Percentiles rank a stretch among this genome's conserved stretches.
Evolutionary conservation across 1,140 invertebrate genomes (phyloP).

Genomic region (Pseudoatta argentina): DNA sequence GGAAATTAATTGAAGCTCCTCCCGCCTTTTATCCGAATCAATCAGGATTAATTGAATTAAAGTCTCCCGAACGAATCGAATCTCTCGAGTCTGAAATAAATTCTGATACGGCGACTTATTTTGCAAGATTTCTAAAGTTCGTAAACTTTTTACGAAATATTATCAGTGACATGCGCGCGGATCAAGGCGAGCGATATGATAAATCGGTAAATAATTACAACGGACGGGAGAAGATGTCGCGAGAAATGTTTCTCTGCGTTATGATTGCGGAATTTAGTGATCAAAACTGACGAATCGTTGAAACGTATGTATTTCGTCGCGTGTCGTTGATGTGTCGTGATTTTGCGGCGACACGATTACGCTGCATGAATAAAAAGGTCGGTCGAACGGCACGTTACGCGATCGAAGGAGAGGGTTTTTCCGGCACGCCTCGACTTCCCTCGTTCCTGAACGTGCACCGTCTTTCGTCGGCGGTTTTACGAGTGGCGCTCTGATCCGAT

Average conservation of each 20-base stretch:
- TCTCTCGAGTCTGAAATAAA: not conserved
- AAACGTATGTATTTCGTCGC: not conserved
- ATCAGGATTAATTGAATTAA: not conserved
- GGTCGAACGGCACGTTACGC: slow-evolving; percentile 37
- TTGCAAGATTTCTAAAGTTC: slow-evolving; percentile 22
- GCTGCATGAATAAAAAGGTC: slow-evolving; percentile 11
- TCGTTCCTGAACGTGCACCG: slow-evolving; percentile 4
- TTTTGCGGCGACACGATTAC: not conserved
- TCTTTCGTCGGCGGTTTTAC: slow-evolving; percentile 25
- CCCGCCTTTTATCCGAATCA: not conserved
- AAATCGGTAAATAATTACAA: not conserved
- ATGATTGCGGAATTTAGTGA: not conserved
- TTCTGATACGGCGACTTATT: slow-evolving; percentile 13
- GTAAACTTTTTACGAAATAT: not conserved
- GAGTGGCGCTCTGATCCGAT: slow-evolving; percentile 47
- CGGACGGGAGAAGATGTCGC: not conserved
- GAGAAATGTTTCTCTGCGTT: not conserved
- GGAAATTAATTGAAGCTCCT: not conserved
- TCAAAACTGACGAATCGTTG: not conserved
- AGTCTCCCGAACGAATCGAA: not conserved
- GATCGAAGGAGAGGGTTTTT: slow-evolving; percentile 7
- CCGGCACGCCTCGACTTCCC: slow-evolving; percentile 23
- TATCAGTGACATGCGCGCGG: not conserved
- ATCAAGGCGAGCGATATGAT: not conserved
- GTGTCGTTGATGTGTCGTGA: not conserved